Evolutionary conservation across 2,888 invertebrate genomes (phyloP).

Genomic region (Drosophila stalkeri): DNA sequence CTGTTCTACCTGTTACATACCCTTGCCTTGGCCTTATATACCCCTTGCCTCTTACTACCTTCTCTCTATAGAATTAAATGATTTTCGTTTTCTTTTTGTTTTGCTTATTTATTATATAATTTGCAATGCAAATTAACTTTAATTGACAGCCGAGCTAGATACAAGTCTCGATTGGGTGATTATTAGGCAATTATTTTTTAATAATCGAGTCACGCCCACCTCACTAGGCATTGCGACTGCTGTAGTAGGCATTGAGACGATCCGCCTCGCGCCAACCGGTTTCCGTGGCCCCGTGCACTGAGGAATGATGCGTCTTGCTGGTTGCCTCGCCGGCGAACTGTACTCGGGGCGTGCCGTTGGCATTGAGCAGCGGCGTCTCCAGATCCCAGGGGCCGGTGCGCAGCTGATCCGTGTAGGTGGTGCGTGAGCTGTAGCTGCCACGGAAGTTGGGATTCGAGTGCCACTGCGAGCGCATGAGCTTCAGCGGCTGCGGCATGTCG

Average conservation of each 20-base stretch:
- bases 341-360: constrained; percentile 85
- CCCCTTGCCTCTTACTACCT: too few species aligned
- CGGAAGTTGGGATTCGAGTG: constrained; percentile 87
- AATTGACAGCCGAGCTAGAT: background rate
- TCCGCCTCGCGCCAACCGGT: constrained; percentile 91
- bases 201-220: constrained; percentile 5
- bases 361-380: constrained; percentile 86
- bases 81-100: background rate
- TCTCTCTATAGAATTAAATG: too few species aligned
- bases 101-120: background rate
- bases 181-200: background rate
- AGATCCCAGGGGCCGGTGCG: constrained; percentile 86
- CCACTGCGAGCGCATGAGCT: constrained; percentile 88
- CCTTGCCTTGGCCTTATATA: background rate
- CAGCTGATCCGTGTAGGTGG: constrained; percentile 86
- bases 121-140: background rate
- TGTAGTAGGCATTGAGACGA: constrained; percentile 85
- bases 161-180: background rate
- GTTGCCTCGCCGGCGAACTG: constrained; percentile 90
- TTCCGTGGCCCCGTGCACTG: constrained; percentile 91
- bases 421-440: constrained; percentile 89
- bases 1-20: background rate
- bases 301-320: constrained; percentile 87
- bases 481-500: constrained; percentile 65
- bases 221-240: constrained; percentile 29